Evolutionary conservation across 2,888 invertebrate species (phyloP).

Genomic region (Amphipoea lucens): DNA sequence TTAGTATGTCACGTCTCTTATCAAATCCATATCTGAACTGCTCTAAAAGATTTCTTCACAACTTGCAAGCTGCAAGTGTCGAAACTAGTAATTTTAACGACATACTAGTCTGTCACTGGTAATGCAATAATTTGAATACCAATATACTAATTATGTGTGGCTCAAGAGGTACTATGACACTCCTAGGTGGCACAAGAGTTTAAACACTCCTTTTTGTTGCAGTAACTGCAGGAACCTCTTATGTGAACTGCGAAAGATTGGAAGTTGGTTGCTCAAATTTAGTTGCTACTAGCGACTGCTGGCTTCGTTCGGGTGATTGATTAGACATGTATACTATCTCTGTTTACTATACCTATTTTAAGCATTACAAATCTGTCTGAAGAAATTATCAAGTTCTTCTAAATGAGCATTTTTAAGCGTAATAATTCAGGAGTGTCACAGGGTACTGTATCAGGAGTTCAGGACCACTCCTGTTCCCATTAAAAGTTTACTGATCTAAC

Average conservation of each 20-base stretch:
- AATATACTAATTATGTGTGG: conserved; percentile 50
- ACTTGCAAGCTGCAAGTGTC: conserved; percentile 2
- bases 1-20: conserved; percentile 33
- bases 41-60: conserved; percentile 25
- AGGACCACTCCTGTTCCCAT: background rate
- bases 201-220: conserved; percentile 25
- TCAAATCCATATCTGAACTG: conserved; percentile 16
- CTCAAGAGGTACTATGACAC: conserved; percentile 33
- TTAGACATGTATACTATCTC: background rate
- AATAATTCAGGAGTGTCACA: conserved; percentile 1
- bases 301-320: background rate
- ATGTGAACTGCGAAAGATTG: background rate
- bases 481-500: background rate
- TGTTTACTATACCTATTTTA: background rate
- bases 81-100: conserved; percentile 45
- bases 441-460: background rate
- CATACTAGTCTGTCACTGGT: conserved; percentile 18
- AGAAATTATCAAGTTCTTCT: too few relatives aligned
- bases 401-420: too few relatives aligned
- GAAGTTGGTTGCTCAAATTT: background rate
- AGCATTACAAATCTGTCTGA: too few relatives aligned
- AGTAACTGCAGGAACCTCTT: conserved; percentile 1
- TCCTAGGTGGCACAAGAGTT: conserved; percentile 36
- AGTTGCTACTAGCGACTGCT: too few relatives aligned
- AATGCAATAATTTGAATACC: conserved; percentile 54